Evolutionary conservation across 1,140 invertebrate species (phyloP).

Genomic region (Brachionus plicatilis): DNA sequence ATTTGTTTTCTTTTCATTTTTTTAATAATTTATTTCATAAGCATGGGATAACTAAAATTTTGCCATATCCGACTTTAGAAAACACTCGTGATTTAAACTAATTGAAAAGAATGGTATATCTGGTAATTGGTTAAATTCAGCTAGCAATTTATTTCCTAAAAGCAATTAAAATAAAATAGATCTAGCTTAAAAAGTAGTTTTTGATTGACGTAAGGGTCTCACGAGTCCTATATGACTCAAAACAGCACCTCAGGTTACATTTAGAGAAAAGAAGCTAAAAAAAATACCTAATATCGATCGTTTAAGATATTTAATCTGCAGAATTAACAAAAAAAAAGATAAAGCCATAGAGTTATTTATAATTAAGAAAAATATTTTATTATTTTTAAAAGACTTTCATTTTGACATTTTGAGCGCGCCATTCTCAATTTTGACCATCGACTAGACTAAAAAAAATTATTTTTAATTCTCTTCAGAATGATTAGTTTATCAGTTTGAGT

Average conservation of each 20-base stretch:
- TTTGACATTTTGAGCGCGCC: not conserved
- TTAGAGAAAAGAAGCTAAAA: not conserved
- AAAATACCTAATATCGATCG: not conserved
- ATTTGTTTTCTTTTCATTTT: not conserved
- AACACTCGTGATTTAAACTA: not conserved
- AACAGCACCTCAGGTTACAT: not conserved
- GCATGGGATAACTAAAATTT: not conserved
- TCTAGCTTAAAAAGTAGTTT: not conserved
- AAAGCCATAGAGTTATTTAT: not conserved
- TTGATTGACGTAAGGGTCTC: not conserved
- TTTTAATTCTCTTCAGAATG: not conserved
- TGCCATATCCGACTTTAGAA: not conserved
- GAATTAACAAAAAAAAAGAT: not conserved
- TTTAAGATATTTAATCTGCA: not conserved
- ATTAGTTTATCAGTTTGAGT: not conserved
- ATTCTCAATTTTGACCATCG: not conserved
- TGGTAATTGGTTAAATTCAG: too few species aligned
- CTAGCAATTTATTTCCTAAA: not conserved
- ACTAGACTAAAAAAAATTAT: not conserved
- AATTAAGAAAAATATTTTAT: not conserved
- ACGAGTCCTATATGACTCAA: not conserved
- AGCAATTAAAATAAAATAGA: not conserved
- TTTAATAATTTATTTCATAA: not conserved
- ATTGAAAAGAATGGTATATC: not conserved
- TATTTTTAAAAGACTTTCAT: not conserved